A percentile compares a stretch with the other conserved stretches of the same genome.
These are phyloP conservation scores for Temnothorax longispinosus DNA, from an alignment of 1,140 invertebrate genomes.

Conservation along the genomic window DNA sequence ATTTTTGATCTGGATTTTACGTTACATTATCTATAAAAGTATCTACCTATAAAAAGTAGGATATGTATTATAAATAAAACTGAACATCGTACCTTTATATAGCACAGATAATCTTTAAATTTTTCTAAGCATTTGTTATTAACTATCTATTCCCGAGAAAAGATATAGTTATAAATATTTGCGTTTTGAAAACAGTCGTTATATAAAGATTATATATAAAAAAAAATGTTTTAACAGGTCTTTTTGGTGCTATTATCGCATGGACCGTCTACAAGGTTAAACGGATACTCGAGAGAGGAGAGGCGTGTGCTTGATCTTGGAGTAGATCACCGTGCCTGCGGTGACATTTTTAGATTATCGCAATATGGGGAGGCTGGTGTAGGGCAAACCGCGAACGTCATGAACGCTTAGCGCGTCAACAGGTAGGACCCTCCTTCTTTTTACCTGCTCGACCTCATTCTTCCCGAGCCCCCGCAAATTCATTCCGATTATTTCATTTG, in stretches of 20 bases:
- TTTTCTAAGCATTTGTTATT: neutral
- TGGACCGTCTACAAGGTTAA: neutral
- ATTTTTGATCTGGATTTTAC: too few relatives aligned
- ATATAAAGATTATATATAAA: neutral
- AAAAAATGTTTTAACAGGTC: neutral
- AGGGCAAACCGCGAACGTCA: slow-evolving; percentile 43
- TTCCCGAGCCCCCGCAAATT: slow-evolving; percentile 19
- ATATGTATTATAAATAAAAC: neutral
- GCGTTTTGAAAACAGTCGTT: neutral
- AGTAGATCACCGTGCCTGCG: slow-evolving; percentile 17
- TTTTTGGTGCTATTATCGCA: neutral
- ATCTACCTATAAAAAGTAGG: too few relatives aligned
- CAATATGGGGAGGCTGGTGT: slow-evolving; percentile 16
- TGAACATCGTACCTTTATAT: neutral
- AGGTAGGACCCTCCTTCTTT: slow-evolving; percentile 46
- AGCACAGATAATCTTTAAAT: neutral
- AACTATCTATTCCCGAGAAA: neutral
- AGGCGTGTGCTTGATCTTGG: neutral
- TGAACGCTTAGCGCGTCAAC: slow-evolving; percentile 51
- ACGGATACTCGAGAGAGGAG: neutral
- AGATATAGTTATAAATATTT: neutral
- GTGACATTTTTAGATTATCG: slow-evolving; percentile 43
- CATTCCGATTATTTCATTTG: slow-evolving; percentile 55
- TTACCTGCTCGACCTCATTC: slow-evolving; percentile 32
- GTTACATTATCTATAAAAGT: too few relatives aligned